Evolutionary conservation across 2,797 vertebrate genomes (phyloP), one percentile per base, ranked within the genome.

Genomic region (Muscicapa striata): DNA sequence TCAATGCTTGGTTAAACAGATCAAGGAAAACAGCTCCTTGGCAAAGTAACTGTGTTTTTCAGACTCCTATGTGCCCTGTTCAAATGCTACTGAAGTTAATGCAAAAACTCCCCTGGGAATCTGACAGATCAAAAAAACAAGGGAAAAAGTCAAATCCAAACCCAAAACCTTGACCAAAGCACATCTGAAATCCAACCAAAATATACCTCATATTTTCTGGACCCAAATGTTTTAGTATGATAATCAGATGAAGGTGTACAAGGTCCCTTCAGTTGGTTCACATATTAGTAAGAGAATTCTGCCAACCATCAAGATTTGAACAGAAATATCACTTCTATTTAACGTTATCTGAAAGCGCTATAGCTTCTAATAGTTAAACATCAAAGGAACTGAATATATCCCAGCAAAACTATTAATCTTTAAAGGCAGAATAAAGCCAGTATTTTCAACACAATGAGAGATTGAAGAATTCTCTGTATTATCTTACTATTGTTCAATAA

Each of bases 321-420:
- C 58, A 46, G 59, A 89, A 78, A 17, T 76, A 86, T 51, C 27
- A 52, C 20, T 94, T 83, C 58, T 75, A 29, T 63, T 84, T 51
- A 91, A 66, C 6, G 2, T 68, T 90, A 80, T 59, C 80, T 95
- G 68, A 91, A 92, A 79, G 27, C 84, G 26, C 41, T 82, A 30
- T 62, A 66, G 64, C 40, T 79, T 73, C 52, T 55, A 77, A 49
- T 67, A 45, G 54, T 96, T 86, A 90, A 83, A 82, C 40, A 93
- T 97, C 89, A 94, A 96, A 95, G 70, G 66, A 67, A 32, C 12
- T 64, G 61, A 96, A 76, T 10, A 49, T 40, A 81, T 77, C 34
- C 62, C 55, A 84, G 8, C 5, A 93, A 95, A 84, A 49, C 36
- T 73, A 92, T 90, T 95, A 20, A 64, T 69, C 70, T 87, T 81